phyloP scores from a whole-genome alignment of 1,140 invertebrate genomes.

The Brachionus sp. region DNA sequence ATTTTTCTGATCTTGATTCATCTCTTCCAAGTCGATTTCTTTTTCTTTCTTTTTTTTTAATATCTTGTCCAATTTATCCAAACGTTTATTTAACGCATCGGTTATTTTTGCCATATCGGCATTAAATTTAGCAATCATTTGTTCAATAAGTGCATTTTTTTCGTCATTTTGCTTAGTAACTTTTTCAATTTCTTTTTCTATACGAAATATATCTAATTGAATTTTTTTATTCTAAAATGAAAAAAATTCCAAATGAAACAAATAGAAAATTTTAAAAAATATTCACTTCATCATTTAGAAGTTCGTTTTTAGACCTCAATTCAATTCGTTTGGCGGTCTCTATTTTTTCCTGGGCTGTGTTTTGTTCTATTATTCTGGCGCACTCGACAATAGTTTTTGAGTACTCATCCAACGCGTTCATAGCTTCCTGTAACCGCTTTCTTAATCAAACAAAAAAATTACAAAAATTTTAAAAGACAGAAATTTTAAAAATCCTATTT shows the following conservation, averaged over 20 bases:
- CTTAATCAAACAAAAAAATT: not conserved
- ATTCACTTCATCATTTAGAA: not conserved
- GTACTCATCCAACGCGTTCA: not conserved
- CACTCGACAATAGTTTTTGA: not conserved
- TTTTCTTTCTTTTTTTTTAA: conserved; percentile 37
- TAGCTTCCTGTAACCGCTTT: not conserved
- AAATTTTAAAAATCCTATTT: not conserved
- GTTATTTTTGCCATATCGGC: conserved; percentile 17
- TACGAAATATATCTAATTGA: not conserved
- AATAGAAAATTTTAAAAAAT: not conserved
- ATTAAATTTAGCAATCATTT: conserved; percentile 15
- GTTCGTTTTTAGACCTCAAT: not conserved
- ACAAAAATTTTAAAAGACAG: not conserved
- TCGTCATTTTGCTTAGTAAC: not conserved
- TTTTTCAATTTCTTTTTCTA: conserved; percentile 3
- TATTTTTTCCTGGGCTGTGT: conserved; percentile 7
- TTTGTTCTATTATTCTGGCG: not conserved
- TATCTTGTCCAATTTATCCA: conserved; percentile 45
- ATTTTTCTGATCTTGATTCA: not conserved
- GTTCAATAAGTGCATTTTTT: not conserved
- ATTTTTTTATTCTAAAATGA: conserved; percentile 26
- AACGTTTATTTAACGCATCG: conserved; percentile 19
- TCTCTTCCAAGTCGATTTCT: conserved; percentile 43
- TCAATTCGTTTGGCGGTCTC: conserved; percentile 2
- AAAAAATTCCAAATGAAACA: not conserved